These are phyloP conservation scores for Acrossocheilus fasciatus DNA, from an alignment of 2,797 vertebrate genomes.

Conservation along the genomic window DNA sequence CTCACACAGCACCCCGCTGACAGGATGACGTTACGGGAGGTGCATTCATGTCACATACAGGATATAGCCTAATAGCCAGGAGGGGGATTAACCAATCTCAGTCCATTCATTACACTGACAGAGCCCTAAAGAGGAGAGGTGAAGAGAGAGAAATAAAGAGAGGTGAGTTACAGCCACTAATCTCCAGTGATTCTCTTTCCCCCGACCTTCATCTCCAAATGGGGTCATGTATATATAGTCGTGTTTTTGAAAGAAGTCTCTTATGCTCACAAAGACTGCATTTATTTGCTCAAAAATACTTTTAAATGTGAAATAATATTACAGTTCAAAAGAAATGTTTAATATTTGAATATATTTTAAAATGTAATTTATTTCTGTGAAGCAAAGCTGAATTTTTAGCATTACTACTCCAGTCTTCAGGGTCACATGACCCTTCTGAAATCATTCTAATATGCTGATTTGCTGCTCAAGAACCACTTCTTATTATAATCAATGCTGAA, in stretches of 20 bases:
- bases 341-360: neutral
- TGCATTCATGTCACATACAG: neutral
- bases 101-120: slow-evolving; percentile 57
- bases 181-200: slow-evolving; percentile 17
- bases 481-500: neutral
- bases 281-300: too few relatives aligned
- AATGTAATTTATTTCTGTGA: neutral
- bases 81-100: slow-evolving; percentile 6
- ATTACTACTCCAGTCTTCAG: neutral
- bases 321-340: too few relatives aligned
- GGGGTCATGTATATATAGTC: neutral
- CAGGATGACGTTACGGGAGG: neutral
- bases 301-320: too few relatives aligned
- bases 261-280: neutral
- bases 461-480: neutral
- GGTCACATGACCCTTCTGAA: too few relatives aligned
- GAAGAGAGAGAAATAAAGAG: slow-evolving; percentile 39
- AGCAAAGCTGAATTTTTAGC: neutral
- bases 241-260: too few relatives aligned
- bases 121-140: slow-evolving; percentile 16
- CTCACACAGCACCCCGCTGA: neutral
- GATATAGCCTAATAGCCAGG: slow-evolving; percentile 12
- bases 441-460: too few relatives aligned
- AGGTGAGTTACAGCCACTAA: slow-evolving; percentile 34
- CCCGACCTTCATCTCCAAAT: neutral